Evolutionary conservation across 64 coral and sea anemone species (phyloP), one percentile per base, ranked within the genome.

Genomic region (Anthopleura sola): DNA sequence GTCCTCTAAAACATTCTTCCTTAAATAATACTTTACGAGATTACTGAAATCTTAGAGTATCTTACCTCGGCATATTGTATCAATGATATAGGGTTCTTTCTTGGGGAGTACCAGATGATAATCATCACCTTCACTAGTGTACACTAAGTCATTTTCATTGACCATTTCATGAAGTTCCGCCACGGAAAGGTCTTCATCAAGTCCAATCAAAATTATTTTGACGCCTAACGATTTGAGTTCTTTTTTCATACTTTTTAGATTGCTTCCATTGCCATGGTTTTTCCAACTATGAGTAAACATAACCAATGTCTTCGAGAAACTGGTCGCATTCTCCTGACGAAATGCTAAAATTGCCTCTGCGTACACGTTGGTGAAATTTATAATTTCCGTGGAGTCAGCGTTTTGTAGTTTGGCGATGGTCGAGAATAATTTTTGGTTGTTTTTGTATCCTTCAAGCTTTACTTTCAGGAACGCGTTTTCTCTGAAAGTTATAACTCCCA

Each of bases 1-100:
- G 40, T 44, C 40, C 0, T 2, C 40, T 44, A 0, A 44, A 44
- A 2, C 40, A 44, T 44, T 40, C 39, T 40, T 44, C 9, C 9
- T 44, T 44, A 44, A 44, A 44, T 44, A 44, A 8, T 8, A 44
- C 40, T 44, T 44, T 44, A 44, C 40, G 40, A 44, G 40, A 8
- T 8, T 44, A 44, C 4, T 44, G 40, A 44, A 44, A 44, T n/a
- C n/a, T n/a, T 13, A 68, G 3, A 5, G n/a, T 71, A 15, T 5
- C 66, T 71, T 71, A 71, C 66, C 66, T 71, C 66, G 34, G 13
- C 66, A 71, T 71, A 71, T 36, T 10, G 66, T 71, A 17, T 71
- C 66, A 3, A 71, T 32, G 29, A 71, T 71, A 71, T 71, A 71
- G 11, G 66, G 66, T 71, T 71, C 66, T 34, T 71, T 71, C 11